Base-by-base conservation (phyloP, 2,888 invertebrate species). In the Diogma glabrata region DNA sequence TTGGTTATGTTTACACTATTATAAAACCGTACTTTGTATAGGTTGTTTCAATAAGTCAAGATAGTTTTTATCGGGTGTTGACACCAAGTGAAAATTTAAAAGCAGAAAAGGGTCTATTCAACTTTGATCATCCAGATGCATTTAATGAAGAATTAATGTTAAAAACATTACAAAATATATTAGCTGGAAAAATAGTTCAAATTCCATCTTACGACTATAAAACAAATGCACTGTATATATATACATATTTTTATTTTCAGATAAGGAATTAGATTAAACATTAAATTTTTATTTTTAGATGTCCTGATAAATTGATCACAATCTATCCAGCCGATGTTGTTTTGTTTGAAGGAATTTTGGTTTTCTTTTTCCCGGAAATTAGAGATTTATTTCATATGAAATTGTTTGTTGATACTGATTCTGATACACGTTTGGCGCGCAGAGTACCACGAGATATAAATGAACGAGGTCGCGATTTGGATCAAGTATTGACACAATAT, bases 111-210 rank as follows among this genome's bases (percentile, higher is more conserved):
- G 97, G 97, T 23, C 83, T 87, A 60, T 99, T 89, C 67, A 96
- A 99, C 73, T 99, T 99, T 70, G 99, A 99, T 69, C 99, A 99
- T 73, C 99, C 99, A 0, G 93, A 91, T 69, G 95, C 97, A 0
- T 93, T 97, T 67, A 90, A 99, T 67, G 87, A 91, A 64, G 84
- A 86, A 51, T 74, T 92, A 22, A 84, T 97, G 66, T 75, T 82
- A 48, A 77, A 83, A 47, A 87, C 89, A 0, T 70, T 99, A 43
- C 77, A 78, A 58, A 84, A 88, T 60, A 87, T 99, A 57, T 74
- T 90, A 16, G 81, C 80, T 53, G 94, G 95, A 2, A 82, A 85
- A 59, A 85, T 85, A 61, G 93, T 94, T 28, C 81, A 89, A 62
- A 84, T 99, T 54, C 93, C 94, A 1, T 81, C 85, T 50, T 99